Conservation (phyloP, 2,888 invertebrate species). For the Agrenia bidenticulata region DNA sequence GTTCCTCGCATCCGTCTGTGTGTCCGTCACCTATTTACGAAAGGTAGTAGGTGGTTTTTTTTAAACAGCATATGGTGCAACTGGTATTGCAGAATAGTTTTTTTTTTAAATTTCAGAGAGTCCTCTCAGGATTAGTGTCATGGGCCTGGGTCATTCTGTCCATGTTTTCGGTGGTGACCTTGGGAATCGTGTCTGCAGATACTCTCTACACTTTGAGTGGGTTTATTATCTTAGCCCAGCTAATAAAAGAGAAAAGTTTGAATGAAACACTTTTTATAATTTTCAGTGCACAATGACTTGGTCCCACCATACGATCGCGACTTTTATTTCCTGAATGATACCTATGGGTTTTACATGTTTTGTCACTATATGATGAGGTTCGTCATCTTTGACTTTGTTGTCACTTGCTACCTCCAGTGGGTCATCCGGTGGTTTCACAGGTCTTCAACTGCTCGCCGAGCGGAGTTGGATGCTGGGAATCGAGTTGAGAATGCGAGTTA, state of each 20-base stretch:
- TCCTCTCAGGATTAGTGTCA: conserved; percentile 18
- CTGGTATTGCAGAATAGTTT: no score
- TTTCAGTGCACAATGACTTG: conserved; percentile 30
- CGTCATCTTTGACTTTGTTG: conserved; percentile 25
- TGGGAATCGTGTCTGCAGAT: conserved; percentile 27
- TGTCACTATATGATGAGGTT: conserved; percentile 30
- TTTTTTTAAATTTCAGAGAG: conserved; percentile 24
- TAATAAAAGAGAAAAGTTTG: no score
- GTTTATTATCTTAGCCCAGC: no score
- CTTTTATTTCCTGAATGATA: conserved; percentile 37
- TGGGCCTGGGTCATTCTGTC: conserved; percentile 30
- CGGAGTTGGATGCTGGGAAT: no score
- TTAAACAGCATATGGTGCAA: conserved; percentile 11
- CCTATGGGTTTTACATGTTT: conserved; percentile 26
- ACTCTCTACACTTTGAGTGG: conserved; percentile 33
- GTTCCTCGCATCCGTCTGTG: conserved; percentile 20
- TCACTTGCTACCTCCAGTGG: conserved; percentile 20
- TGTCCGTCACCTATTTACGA: conserved; percentile 4
- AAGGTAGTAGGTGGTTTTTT: no score
- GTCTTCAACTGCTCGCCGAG: no score
- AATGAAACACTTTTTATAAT: no score
- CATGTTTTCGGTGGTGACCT: conserved; percentile 25
- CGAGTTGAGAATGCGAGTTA: no score
- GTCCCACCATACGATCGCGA: conserved; percentile 30
- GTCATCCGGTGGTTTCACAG: conserved; percentile 21